A percentile compares a stretch with the other conserved stretches of the same genome.
These are phyloP conservation scores for Ophonus ardosiacus DNA, from an alignment of 2,888 invertebrate genomes.

Conservation along the genomic window DNA sequence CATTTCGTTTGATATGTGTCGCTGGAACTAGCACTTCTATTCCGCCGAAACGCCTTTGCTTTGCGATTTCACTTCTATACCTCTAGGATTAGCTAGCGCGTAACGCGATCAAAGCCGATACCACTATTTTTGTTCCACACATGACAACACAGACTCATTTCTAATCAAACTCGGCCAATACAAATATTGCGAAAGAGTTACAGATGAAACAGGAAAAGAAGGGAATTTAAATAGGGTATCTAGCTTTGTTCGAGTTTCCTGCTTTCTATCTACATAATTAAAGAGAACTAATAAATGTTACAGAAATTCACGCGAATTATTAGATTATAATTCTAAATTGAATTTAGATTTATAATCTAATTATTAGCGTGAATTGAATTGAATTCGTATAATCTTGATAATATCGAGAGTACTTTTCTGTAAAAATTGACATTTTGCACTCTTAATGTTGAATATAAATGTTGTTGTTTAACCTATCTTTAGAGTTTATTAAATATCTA, in stretches of 20 bases:
- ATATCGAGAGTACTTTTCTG: no score
- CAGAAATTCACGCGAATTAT: not conserved
- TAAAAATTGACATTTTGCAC: no score
- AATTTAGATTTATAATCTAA: no score
- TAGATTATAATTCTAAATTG: no score
- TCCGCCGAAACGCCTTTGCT: constrained; percentile 41
- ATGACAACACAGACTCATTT: not conserved
- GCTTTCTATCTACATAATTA: not conserved
- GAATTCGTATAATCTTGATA: no score
- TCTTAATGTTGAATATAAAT: no score
- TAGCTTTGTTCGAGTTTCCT: not conserved
- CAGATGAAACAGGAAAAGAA: not conserved
- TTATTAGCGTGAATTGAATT: no score
- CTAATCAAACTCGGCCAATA: not conserved
- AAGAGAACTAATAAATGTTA: not conserved
- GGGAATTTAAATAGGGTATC: not conserved
- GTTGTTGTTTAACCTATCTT: no score
- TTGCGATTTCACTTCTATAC: constrained; percentile 35
- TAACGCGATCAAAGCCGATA: constrained; percentile 55
- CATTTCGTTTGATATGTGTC: constrained; percentile 64
- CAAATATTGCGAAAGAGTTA: not conserved
- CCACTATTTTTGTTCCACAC: constrained; percentile 24
- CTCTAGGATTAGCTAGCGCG: constrained; percentile 53
- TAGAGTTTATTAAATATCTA: no score
- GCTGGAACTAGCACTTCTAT: constrained; percentile 29